Base-by-base conservation (phyloP, 2,888 invertebrate genomes). In the Drosophila suboccidentalis region DNA sequence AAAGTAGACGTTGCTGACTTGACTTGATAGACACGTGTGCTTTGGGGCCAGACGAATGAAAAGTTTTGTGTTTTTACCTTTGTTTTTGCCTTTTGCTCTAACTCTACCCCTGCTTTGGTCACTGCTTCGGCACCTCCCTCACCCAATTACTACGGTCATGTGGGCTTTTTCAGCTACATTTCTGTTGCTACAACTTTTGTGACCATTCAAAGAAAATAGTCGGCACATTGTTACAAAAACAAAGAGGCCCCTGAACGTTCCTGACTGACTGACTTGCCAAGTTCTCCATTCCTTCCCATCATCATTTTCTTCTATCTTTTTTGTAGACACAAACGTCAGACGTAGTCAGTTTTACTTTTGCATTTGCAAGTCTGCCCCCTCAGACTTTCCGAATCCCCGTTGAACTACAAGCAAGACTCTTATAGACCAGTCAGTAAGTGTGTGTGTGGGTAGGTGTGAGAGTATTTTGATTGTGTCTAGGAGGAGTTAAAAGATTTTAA, bases 161-260 rank as follows among this genome's bases (percentile, higher is more conserved):
- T 80, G 64, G 71, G 80, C 63, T 60, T 63, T 80, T 75, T 69
- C 47, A 63, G 62, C 80, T 47, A 64, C 41, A 60, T 54, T 80
- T 71, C 55, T 71, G 66, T 64, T 53, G 39, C 79, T 66, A 70
- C 59, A 85, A 85, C 90, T 85, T 83, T 87, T 75, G 71, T 87
- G 82, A 78, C 86, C 88, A 87, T 87, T 87, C 79, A 75, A 78
- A 68, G 70, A 75, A 87, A 87, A 87, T 72, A 65, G 78, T 73
- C 85, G 59, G 85, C 65, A 84, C 79, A 77, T 81, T 87, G 74
- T 74, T 68, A 54, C 79, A 74, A 87, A 82, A 89, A 87, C 81
- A 76, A 80, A 67, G 62, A 68, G 61, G 81, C 65, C 64, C 59
- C 71, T 43, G 57, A 58, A 65, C 60, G 65, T 76, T 61, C 36